Evolutionary conservation across 1,140 invertebrate species (phyloP).

Genomic region (Andricus grossulariae): DNA sequence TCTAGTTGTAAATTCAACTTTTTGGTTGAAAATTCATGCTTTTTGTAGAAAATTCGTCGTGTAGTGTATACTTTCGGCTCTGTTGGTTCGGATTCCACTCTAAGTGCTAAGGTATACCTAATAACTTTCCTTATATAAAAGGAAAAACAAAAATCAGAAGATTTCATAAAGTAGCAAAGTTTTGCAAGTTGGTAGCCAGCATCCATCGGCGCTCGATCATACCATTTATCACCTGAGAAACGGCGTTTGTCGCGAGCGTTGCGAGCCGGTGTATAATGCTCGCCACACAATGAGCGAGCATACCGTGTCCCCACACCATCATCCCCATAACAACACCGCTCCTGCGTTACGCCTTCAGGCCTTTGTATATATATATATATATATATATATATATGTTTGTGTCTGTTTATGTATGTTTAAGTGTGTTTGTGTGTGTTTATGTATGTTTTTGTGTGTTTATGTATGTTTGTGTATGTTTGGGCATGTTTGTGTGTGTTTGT

Average conservation of each 20-base stretch:
- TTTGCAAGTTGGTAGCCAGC: constrained; percentile 37
- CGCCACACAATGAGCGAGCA: constrained; percentile 43
- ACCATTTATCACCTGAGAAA: constrained; percentile 61
- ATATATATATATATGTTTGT: not conserved
- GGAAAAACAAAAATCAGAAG: too few species aligned
- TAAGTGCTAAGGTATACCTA: too few species aligned
- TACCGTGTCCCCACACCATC: constrained; percentile 18
- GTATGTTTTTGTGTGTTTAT: constrained; percentile 32
- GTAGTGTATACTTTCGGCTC: too few species aligned
- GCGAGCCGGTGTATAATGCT: constrained; percentile 42
- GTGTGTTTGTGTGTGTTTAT: not conserved
- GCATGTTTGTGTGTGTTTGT: constrained; percentile 33
- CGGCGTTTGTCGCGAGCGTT: constrained; percentile 49
- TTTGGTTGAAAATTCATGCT: too few species aligned
- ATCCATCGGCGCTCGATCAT: constrained; percentile 59
- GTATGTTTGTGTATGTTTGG: not conserved
- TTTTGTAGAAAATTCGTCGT: too few species aligned
- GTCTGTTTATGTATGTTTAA: constrained; percentile 21
- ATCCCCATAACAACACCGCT: too few species aligned
- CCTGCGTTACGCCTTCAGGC: too few species aligned
- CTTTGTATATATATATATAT: not conserved
- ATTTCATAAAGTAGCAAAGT: constrained; percentile 31
- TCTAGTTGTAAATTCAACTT: too few species aligned
- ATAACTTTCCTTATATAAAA: too few species aligned
- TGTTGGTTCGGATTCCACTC: too few species aligned